Percentiles rank a stretch among this genome's conserved stretches.
Evolutionary conservation across 2,888 invertebrate species (phyloP).

Genomic region (Trachelus iudaicus): DNA sequence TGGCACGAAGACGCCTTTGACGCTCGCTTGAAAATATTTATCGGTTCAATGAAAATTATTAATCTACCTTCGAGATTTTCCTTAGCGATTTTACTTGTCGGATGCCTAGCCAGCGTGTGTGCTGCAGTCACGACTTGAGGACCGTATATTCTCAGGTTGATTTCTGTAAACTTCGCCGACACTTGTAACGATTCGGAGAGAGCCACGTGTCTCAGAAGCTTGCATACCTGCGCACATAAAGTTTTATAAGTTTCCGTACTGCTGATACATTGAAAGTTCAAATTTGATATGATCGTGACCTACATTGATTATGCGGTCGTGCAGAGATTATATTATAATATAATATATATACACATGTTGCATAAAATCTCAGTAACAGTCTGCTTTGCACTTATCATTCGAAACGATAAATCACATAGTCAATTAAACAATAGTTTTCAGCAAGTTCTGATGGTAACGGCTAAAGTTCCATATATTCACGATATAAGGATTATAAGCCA

Average conservation of each 20-base stretch:
- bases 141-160: slow-evolving; percentile 93
- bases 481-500: not conserved
- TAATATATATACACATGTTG: not conserved
- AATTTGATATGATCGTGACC: not conserved
- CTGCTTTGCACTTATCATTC: not conserved
- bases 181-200: slow-evolving; percentile 95
- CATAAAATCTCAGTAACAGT: not conserved
- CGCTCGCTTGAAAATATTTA: not conserved
- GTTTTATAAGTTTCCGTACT: not conserved
- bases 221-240: slow-evolving; percentile 81
- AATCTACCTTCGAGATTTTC: slow-evolving; percentile 88
- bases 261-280: not conserved
- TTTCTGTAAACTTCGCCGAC: slow-evolving; percentile 95
- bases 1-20: not conserved
- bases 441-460: not conserved
- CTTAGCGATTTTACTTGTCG: slow-evolving; percentile 93
- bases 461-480: not conserved
- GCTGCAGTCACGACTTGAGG: slow-evolving; percentile 96
- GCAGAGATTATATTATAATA: not conserved
- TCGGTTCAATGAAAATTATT: not conserved
- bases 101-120: slow-evolving; percentile 90
- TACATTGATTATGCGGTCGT: not conserved
- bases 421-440: not conserved
- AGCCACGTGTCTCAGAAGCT: slow-evolving; percentile 94
- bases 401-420: not conserved